These are phyloP conservation scores for Philopotamus ludificatus DNA, from an alignment of 1,140 invertebrate species.

Conservation along the genomic window DNA sequence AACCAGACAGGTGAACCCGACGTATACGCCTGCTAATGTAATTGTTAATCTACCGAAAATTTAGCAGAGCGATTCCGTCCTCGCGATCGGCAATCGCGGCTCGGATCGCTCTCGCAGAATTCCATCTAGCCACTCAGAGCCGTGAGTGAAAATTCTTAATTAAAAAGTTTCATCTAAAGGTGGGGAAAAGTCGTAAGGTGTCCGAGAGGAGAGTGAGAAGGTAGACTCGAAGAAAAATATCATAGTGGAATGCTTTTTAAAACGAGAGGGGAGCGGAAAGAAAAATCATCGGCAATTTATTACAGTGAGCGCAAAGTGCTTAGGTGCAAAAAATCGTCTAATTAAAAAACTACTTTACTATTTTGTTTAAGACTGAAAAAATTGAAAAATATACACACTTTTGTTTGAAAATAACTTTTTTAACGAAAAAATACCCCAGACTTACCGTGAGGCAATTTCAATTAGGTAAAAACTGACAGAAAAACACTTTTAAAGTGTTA, in stretches of 20 bases:
- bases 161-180: conserved; percentile 35
- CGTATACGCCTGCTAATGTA: background rate
- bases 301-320: conserved; percentile 19
- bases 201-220: conserved; percentile 13
- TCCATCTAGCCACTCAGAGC: conserved; percentile 14
- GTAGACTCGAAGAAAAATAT: conserved; percentile 21
- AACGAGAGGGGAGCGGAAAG: conserved; percentile 9
- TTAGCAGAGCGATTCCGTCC: background rate
- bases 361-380: background rate
- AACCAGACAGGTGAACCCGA: conserved; percentile 24
- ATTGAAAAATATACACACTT: background rate
- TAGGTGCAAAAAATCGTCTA: conserved; percentile 14
- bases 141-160: conserved; percentile 31
- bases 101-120: conserved; percentile 10
- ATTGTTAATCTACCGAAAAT: background rate
- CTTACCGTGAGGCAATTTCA: conserved; percentile 36
- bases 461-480: conserved; percentile 41
- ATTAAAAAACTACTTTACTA: conserved; percentile 28
- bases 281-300: conserved; percentile 29
- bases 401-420: background rate
- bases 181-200: conserved; percentile 23
- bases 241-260: conserved; percentile 14
- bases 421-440: background rate
- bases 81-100: background rate
- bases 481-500: conserved; percentile 42